A percentile compares a stretch with the other conserved stretches of the same genome.
Evolutionary conservation across 37 sponge, comb jelly and placozoan genomes (phyloP).

Genomic region (Halichondria panicea): DNA sequence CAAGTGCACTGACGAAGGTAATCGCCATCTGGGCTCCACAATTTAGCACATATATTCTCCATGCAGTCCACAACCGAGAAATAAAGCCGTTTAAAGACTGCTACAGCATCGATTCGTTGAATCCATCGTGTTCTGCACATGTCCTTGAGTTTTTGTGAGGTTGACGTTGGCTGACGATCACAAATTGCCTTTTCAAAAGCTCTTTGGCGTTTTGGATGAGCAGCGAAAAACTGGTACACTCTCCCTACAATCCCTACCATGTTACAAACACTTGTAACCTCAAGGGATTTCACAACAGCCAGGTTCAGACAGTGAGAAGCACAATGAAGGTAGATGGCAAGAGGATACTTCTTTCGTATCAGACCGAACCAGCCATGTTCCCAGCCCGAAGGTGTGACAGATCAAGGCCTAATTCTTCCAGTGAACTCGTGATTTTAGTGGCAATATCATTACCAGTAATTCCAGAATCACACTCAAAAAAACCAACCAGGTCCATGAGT

Average conservation of each 20-base stretch:
- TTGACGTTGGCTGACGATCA: slow-evolving; percentile 1
- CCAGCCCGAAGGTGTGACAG: too few relatives aligned
- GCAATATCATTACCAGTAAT: too few relatives aligned
- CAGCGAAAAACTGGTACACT: slow-evolving; percentile 23
- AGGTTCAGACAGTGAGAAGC: slow-evolving; percentile 53
- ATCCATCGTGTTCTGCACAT: slow-evolving; percentile 52
- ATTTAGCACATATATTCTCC: slow-evolving; percentile 38
- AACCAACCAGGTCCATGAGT: too few relatives aligned
- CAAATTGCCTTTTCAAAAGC: slow-evolving; percentile 19
- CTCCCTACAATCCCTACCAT: slow-evolving; percentile 27
- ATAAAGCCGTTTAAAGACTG: slow-evolving; percentile 6
- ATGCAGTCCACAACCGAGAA: slow-evolving; percentile 41
- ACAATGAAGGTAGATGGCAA: slow-evolving; percentile 58
- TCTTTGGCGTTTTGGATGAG: slow-evolving; percentile 11
- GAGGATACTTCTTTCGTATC: slow-evolving; percentile 32
- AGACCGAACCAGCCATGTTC: slow-evolving; percentile 51
- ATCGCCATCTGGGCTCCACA: slow-evolving; percentile 13
- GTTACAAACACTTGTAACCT: slow-evolving; percentile 23
- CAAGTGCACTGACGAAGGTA: slow-evolving; percentile 41
- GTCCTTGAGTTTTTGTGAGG: slow-evolving; percentile 13
- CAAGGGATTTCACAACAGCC: slow-evolving; percentile 46
- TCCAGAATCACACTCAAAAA: too few relatives aligned
- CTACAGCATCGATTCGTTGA: slow-evolving; percentile 29
- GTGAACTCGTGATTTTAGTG: too few relatives aligned
- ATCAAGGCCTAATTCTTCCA: too few relatives aligned